Evolutionary conservation across 1,140 invertebrate species (phyloP), one percentile per base, ranked within the genome.

Genomic region (Tenebrio molitor): DNA sequence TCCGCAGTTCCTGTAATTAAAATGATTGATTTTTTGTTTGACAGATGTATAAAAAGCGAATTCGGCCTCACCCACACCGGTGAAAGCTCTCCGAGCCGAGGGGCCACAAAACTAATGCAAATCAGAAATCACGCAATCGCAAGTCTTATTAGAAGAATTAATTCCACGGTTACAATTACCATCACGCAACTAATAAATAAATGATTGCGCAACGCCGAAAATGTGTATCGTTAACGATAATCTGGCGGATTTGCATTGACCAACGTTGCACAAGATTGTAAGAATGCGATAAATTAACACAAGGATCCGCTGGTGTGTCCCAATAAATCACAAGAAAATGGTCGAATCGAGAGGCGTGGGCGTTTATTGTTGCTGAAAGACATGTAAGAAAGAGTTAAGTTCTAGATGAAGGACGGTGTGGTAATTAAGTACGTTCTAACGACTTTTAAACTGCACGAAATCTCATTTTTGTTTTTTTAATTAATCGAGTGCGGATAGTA

Each of bases 361-460:
- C 17, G 44, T 50, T 50, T 17, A 50, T 50, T 50, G 44, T 21
- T 50, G 7, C 8, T 29, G 25, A 29, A 50, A 21, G 19, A 50
- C 44, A 50, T 21, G 17, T 50, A 50, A 50, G 17, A 44, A 44
- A 16, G 36, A 42, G 44, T 50, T 19, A 50, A 50, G 44, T 50
- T 50, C 44, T 50, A 50, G 17, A 50, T 19, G 44, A 50, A 50
- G 44, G 44, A 50, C 44, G 17, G 17, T 50, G 44, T 19, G 2
- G 44, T 50, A 50, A 50, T 50, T 50, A 50, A 50, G n/a, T 50
- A 21, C 44, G 21, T 50, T 50, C 44, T 50, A 50, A 50, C n/a
- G 10, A n/a, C 17, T 10, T 21, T 50, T 50, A 50, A 50, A 50
- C 10, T 10, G 44, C 44, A 21, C 17, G 44, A 50, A 50, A 50